These are phyloP conservation scores for Plectropomus leopardus DNA, from an alignment of 2,113 vertebrate genomes.

Conservation along the genomic window DNA sequence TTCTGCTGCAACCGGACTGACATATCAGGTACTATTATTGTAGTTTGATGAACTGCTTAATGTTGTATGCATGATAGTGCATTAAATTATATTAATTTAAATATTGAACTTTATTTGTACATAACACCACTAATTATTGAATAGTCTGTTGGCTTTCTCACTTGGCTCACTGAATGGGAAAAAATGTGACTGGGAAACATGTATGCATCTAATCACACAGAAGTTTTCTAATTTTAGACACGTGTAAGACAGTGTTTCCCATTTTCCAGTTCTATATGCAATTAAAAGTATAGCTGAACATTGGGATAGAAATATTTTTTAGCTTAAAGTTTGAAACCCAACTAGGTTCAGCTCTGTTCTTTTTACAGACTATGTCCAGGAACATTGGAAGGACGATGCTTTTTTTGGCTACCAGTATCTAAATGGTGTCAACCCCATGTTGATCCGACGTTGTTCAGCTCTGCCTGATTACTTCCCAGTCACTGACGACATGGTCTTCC, in stretches of 20 bases:
- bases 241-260: neutral
- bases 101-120: neutral
- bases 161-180: neutral
- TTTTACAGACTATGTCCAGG: conserved; percentile 67
- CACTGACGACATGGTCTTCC: conserved; percentile 87
- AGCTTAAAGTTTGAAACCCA: neutral
- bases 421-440: conserved; percentile 91
- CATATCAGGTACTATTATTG: conserved; percentile 54
- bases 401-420: conserved; percentile 94
- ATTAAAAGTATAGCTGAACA: neutral
- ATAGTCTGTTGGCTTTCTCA: neutral
- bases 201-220: neutral
- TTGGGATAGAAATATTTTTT: neutral
- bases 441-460: conserved; percentile 85
- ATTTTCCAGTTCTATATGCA: neutral
- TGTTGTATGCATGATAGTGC: neutral
- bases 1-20: conserved; percentile 63
- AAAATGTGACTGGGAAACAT: neutral
- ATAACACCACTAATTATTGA: neutral
- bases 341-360: neutral
- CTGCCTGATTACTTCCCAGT: conserved; percentile 89
- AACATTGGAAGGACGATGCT: conserved; percentile 89
- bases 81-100: neutral
- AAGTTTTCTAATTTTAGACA: neutral
- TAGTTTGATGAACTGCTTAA: neutral